phyloP scores from a whole-genome alignment of 1,140 invertebrate species.

The Notospermus geniculatus region DNA sequence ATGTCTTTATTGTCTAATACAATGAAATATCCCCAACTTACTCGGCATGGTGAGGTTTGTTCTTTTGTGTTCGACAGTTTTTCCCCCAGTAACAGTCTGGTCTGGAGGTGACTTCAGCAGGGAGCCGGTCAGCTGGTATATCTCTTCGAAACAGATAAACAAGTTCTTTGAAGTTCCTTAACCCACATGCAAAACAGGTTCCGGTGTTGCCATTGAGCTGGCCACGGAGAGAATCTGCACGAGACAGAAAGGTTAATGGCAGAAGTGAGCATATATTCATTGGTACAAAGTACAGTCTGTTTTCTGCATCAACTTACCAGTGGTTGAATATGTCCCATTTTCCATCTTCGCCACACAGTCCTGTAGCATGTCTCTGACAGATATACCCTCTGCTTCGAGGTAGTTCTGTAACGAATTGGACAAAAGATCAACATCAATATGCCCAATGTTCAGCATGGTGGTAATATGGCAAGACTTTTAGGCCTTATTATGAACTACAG shows the following conservation, averaged over 20 bases:
- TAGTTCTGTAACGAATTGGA: conserved; percentile 40
- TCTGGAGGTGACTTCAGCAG: conserved; percentile 37
- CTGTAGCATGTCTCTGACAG: conserved; percentile 39
- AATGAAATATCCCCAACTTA: conserved; percentile 23
- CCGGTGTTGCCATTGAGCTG: conserved; percentile 15
- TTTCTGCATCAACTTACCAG: conserved; percentile 28
- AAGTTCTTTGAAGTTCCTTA: conserved; percentile 42
- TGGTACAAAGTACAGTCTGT: too few species aligned
- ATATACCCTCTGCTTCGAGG: conserved; percentile 32
- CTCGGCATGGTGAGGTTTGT: conserved; percentile 48
- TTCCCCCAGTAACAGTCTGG: conserved; percentile 51
- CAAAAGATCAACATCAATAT: too few species aligned
- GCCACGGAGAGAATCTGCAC: conserved; percentile 13
- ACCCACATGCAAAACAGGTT: conserved; percentile 45
- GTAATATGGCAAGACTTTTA: too few species aligned
- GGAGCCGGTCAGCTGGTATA: conserved; percentile 36
- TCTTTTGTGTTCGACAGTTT: conserved; percentile 49
- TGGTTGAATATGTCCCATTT: conserved; percentile 32
- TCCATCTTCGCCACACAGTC: conserved; percentile 36
- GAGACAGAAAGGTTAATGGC: not conserved
- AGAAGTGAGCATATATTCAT: too few species aligned
- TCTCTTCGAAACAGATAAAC: conserved; percentile 45
- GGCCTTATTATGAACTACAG: too few species aligned
- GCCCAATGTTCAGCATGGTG: too few species aligned
- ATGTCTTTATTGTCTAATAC: not conserved